Conservation (phyloP, 2,113 vertebrate genomes). For the Bettongia penicillata region DNA sequence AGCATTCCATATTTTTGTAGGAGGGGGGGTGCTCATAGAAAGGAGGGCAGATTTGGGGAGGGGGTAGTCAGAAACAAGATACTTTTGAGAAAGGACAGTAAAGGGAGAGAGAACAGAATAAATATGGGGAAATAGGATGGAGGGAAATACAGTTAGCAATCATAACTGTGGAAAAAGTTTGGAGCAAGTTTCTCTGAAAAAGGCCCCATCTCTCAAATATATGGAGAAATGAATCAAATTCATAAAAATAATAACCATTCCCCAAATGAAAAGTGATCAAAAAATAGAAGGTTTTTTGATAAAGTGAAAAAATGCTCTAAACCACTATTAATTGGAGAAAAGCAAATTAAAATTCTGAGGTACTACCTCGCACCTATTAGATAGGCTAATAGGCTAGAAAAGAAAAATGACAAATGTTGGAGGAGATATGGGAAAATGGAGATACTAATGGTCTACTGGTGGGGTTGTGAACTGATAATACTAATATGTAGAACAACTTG, state of each 20-base stretch:
- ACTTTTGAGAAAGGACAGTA: background rate
- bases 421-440: background rate
- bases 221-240: background rate
- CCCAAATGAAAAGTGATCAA: background rate
- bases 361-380: background rate
- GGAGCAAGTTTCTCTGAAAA: background rate
- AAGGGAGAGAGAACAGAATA: background rate
- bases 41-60: background rate
- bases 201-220: background rate
- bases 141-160: background rate
- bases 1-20: background rate
- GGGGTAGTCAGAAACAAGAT: background rate
- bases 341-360: background rate
- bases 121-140: background rate
- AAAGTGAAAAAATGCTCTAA: background rate
- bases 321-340: background rate
- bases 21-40: background rate
- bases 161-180: background rate
- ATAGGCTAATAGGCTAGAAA: background rate
- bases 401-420: background rate
- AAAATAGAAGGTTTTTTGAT: background rate
- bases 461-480: background rate
- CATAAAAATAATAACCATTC: background rate
- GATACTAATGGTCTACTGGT: background rate
- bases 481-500: background rate